Conservation (phyloP, 2,797 vertebrate genomes). For the Selene dorsalis region DNA sequence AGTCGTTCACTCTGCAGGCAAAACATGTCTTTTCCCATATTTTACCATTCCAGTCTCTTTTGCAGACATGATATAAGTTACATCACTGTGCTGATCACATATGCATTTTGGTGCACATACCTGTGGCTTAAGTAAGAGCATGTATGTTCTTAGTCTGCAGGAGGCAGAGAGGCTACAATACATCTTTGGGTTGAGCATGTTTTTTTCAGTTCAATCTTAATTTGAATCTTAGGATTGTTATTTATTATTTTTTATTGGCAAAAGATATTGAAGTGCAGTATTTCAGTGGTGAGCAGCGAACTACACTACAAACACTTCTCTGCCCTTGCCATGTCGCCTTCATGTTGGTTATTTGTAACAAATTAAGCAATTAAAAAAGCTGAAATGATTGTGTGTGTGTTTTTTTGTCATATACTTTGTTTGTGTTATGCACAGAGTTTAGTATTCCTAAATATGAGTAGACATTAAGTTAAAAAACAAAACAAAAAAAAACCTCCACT, state of each 20-base stretch:
- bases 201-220: not conserved
- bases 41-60: conserved; percentile 56
- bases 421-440: not conserved
- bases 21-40: not conserved
- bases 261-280: conserved; percentile 25
- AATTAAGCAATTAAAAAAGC: conserved; percentile 30
- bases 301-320: conserved; percentile 25
- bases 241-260: conserved; percentile 56
- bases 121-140: not conserved
- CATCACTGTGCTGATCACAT: not conserved
- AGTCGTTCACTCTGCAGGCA: not conserved
- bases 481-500: too few relatives aligned
- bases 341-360: conserved; percentile 37
- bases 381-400: not conserved
- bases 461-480: too few relatives aligned
- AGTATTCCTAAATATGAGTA: too few relatives aligned
- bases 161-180: not conserved
- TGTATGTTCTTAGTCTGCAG: not conserved
- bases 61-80: not conserved
- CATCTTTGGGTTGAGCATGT: conserved; percentile 1
- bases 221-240: conserved; percentile 16
- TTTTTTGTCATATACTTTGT: not conserved
- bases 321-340: not conserved
- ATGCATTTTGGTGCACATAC: not conserved
- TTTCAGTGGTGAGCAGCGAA: conserved; percentile 27